These are phyloP conservation scores for Sebastes iracundus DNA, from an alignment of 2,797 vertebrate species.

Conservation along the genomic window DNA sequence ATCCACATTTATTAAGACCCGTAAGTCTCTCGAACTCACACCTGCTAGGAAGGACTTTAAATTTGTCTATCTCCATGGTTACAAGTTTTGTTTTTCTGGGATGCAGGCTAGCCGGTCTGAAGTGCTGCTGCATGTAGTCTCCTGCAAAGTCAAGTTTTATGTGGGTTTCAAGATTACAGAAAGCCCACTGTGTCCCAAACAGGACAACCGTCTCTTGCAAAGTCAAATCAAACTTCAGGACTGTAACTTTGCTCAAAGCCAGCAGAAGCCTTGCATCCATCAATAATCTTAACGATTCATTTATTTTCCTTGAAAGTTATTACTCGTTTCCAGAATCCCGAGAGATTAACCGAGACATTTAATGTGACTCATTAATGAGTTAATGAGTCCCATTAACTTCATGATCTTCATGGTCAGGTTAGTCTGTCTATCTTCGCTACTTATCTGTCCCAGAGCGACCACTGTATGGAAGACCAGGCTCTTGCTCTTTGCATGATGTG, in stretches of 20 bases:
- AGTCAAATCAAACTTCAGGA: neutral
- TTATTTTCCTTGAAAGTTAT: constrained; percentile 6
- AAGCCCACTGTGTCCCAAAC: neutral
- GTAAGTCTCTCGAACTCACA: constrained; percentile 26
- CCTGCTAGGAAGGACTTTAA: constrained; percentile 25
- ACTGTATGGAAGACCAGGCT: neutral
- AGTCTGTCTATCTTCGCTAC: neutral
- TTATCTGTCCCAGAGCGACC: constrained; percentile 5
- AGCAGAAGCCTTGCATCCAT: neutral
- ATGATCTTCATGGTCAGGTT: constrained; percentile 3
- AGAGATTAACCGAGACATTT: neutral
- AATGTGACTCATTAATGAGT: neutral
- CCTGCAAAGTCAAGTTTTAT: neutral
- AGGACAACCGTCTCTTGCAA: neutral
- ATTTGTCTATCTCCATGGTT: constrained; percentile 41
- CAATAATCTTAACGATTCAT: constrained; percentile 9
- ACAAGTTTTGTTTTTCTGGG: constrained; percentile 34
- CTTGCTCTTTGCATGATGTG: constrained; percentile 6
- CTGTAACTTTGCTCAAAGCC: neutral
- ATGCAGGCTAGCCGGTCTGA: neutral
- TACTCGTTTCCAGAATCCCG: neutral
- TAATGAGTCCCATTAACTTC: neutral
- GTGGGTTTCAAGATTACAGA: neutral
- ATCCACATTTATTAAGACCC: constrained; percentile 48
- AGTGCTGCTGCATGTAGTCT: neutral